Percentiles rank a stretch among this genome's conserved stretches.
Conservation (phyloP, 2,113 vertebrate genomes). For the Sturnus vulgaris region DNA sequence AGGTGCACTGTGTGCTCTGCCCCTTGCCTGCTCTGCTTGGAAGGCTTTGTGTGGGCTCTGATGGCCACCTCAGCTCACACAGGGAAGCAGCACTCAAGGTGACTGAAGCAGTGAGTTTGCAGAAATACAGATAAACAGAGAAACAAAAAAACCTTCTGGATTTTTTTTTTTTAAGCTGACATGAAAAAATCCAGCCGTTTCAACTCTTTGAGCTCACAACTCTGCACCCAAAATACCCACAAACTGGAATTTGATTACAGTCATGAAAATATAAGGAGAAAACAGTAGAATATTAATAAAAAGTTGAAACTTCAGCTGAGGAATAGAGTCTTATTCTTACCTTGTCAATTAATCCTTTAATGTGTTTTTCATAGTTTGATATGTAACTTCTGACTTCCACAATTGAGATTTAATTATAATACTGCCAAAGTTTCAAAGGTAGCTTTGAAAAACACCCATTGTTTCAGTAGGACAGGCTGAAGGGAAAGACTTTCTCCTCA, state of each 20-base stretch:
- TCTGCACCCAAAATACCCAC: neutral
- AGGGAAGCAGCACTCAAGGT: neutral
- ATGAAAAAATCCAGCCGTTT: neutral
- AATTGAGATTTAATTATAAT: neutral
- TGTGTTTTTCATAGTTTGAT: neutral
- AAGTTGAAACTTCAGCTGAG: neutral
- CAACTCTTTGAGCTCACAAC: neutral
- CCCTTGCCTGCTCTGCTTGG: neutral
- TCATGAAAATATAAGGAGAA: neutral
- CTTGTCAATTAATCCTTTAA: neutral
- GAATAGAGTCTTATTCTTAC: neutral
- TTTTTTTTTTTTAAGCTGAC: neutral
- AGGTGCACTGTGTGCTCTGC: neutral
- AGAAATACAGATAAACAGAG: neutral
- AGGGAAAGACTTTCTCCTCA: conserved; percentile 3
- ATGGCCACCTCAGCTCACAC: neutral
- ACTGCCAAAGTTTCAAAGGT: neutral
- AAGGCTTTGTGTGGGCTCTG: neutral
- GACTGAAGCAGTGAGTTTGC: neutral
- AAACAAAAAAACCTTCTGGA: neutral
- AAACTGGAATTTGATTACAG: neutral
- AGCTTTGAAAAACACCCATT: neutral
- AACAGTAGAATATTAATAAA: neutral
- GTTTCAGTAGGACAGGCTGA: neutral
- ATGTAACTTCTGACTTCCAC: neutral